Conservation (phyloP, 2,888 invertebrate species). For the Sarcophaga caerulescens region DNA sequence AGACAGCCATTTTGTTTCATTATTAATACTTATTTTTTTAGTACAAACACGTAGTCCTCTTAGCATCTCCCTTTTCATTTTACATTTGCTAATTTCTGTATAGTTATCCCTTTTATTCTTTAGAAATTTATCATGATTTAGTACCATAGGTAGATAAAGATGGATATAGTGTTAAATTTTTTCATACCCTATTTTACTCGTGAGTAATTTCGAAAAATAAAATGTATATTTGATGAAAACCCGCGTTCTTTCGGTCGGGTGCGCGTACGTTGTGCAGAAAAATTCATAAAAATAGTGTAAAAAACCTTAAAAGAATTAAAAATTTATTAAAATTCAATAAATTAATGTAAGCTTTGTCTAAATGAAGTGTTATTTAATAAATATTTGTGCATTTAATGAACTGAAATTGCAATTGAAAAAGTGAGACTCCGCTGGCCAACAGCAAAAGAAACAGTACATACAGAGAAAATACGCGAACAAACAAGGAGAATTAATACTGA, state of each 20-base stretch:
- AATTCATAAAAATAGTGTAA: slow-evolving; percentile 77
- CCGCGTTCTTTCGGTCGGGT: slow-evolving; percentile 79
- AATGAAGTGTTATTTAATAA: slow-evolving; percentile 70
- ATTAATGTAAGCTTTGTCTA: slow-evolving; percentile 71
- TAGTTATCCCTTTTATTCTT: slow-evolving; percentile 68
- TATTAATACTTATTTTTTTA: slow-evolving; percentile 66
- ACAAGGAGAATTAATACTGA: slow-evolving; percentile 54
- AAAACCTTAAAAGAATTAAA: slow-evolving; percentile 74
- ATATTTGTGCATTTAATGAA: slow-evolving; percentile 70
- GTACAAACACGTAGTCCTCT: slow-evolving; percentile 70
- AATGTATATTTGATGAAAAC: slow-evolving; percentile 80
- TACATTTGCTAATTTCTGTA: slow-evolving; percentile 26
- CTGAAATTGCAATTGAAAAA: slow-evolving; percentile 76
- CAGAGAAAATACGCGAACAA: slow-evolving; percentile 69
- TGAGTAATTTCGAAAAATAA: slow-evolving; percentile 77
- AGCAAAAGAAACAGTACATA: slow-evolving; percentile 58
- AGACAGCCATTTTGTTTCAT: slow-evolving; percentile 78
- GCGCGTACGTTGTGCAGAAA: slow-evolving; percentile 77
- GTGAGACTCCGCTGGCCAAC: slow-evolving; percentile 77
- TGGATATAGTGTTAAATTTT: slow-evolving; percentile 48
- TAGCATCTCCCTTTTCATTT: slow-evolving; percentile 46
- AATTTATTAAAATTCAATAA: slow-evolving; percentile 73
- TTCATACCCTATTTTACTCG: slow-evolving; percentile 66
- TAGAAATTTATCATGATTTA: slow-evolving; percentile 21
- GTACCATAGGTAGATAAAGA: slow-evolving; percentile 67